Conservation (phyloP, 2,797 vertebrate genomes). For the Eulemur mongoz region DNA sequence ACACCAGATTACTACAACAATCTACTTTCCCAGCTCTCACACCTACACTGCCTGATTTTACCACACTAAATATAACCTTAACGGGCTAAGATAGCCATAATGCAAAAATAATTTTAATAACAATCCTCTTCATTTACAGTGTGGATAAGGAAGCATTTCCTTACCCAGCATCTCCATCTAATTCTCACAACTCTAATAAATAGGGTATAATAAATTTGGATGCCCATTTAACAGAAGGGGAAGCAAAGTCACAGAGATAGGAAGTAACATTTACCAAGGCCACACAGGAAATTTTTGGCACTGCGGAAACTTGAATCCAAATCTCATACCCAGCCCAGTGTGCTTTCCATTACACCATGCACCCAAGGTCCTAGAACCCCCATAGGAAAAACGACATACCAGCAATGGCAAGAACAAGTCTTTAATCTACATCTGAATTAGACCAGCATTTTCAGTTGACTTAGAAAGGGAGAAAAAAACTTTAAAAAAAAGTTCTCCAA, state of each 20-base stretch:
- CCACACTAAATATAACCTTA: constrained; percentile 12
- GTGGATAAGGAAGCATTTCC: not conserved
- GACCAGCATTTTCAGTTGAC: not conserved
- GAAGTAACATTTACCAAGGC: not conserved
- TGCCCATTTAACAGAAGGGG: not conserved
- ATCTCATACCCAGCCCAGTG: not conserved
- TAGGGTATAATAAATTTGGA: not conserved
- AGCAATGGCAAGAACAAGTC: not conserved
- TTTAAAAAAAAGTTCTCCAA: constrained; percentile 45
- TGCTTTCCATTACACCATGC: not conserved
- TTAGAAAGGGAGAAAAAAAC: not conserved
- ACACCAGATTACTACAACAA: not conserved
- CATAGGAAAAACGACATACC: not conserved
- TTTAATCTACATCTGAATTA: not conserved
- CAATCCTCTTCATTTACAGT: not conserved
- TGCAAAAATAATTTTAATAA: constrained; percentile 8
- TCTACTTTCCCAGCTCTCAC: not conserved
- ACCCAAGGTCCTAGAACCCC: not conserved
- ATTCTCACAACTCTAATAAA: not conserved
- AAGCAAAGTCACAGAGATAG: not conserved
- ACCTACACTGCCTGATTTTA: not conserved
- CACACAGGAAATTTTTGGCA: not conserved
- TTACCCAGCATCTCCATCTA: not conserved
- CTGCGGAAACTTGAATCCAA: not conserved
- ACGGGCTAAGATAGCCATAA: not conserved